Percentiles rank a stretch among this genome's conserved stretches.
Conservation (phyloP, 2,888 invertebrate species). For the Entomobrya proxima region DNA sequence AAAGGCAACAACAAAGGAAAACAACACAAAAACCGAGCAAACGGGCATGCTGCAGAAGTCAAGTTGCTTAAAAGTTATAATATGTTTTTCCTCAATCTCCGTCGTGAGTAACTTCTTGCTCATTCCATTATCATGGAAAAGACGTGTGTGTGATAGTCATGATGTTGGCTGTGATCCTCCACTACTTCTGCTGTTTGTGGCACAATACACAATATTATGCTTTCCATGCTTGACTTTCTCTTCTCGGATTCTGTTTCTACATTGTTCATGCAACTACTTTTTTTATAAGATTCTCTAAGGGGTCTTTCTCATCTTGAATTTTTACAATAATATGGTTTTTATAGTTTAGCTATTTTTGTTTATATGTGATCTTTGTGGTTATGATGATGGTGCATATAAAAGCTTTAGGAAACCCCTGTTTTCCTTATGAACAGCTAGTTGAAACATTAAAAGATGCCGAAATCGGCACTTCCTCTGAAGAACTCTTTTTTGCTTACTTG, state of each 20-base stretch:
- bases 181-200: not conserved
- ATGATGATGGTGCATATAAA: too few relatives aligned
- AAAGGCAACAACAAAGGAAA: not conserved
- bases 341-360: too few relatives aligned
- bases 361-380: too few relatives aligned
- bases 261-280: too few relatives aligned
- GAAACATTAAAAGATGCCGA: not conserved
- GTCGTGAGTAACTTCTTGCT: slow-evolving; percentile 3
- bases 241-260: not conserved
- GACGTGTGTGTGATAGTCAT: too few relatives aligned
- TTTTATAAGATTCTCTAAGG: too few relatives aligned
- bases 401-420: too few relatives aligned
- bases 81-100: not conserved
- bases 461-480: not conserved
- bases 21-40: not conserved
- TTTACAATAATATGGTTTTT: too few relatives aligned
- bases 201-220: not conserved
- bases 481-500: not conserved
- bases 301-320: too few relatives aligned
- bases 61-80: slow-evolving; percentile 24
- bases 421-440: too few relatives aligned
- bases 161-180: not conserved
- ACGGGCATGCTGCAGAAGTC: not conserved
- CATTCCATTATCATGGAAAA: not conserved
- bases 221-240: not conserved